Base-by-base conservation (phyloP, 1,140 invertebrate genomes). In the Zophobas morio region DNA sequence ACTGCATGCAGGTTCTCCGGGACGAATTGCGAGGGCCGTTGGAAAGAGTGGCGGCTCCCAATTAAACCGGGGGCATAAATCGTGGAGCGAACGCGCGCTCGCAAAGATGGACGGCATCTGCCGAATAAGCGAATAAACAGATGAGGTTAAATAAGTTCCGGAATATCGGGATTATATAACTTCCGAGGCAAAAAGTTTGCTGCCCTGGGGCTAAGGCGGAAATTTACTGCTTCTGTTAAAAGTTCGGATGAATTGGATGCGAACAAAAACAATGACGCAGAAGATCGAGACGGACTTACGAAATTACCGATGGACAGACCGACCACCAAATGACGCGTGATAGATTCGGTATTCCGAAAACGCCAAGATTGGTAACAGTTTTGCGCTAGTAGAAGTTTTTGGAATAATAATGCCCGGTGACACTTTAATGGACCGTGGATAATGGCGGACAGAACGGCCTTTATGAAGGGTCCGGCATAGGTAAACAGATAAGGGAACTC, bases 261-360 rank as follows among this genome's bases (percentile, higher is more conserved):
- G 76, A 81, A 78, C 79, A 83, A 83, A 83, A 83, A 83, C 82
- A 83, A 83, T 83, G 82, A 79, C 56, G 76, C 81, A 79, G 79
- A 79, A 80, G 77, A 80, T 79, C 46, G 77, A 80, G 53, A 78
- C 39, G 33, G 36, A 79, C 79, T 80, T 74, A 77, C 57, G 78
- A 80, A 77, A 83, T 83, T 83, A 79, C 34, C 2, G 33, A 66
- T 40, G 60, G 37, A 4, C 60, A 46, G 32, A 66, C 1, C n/a
- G 37, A 66, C 42, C 60, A 42, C 8, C 6, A 66, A 66, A 66
- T 42, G 37, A 32, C 8, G 0, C 39, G 39, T 8, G 33, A 40
- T 6, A 66, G 37, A 42, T 66, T 66, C 42, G 42, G 33, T 54
- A 32, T 32, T 6, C n/a, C 33, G 49, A 51, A 51, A 20, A 51